These are phyloP conservation scores for Morpho helenor DNA, from an alignment of 2,888 invertebrate species.

Conservation along the genomic window DNA sequence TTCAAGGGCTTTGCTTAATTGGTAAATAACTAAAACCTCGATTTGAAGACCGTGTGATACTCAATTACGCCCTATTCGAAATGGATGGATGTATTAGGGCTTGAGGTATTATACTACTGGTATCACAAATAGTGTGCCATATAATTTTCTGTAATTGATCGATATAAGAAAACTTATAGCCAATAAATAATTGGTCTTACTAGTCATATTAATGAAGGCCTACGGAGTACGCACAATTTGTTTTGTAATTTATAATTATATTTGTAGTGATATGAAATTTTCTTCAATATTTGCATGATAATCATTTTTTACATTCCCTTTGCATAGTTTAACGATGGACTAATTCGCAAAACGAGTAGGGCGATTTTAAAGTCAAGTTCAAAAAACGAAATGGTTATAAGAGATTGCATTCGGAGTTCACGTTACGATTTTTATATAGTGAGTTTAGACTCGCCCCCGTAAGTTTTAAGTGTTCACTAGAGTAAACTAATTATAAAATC, in stretches of 20 bases:
- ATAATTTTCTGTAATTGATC: slow-evolving; percentile 6
- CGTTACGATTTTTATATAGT: slow-evolving; percentile 51
- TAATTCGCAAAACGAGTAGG: slow-evolving; percentile 36
- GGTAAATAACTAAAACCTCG: too few species aligned
- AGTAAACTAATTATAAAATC: slow-evolving; percentile 62
- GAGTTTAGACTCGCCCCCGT: slow-evolving; percentile 59
- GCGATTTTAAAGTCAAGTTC: slow-evolving; percentile 70
- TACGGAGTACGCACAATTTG: slow-evolving; percentile 65
- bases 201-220: slow-evolving; percentile 74
- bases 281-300: slow-evolving; percentile 21
- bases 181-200: slow-evolving; percentile 43
- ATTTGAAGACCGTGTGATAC: too few species aligned
- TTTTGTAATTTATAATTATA: slow-evolving; percentile 40
- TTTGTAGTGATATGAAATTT: slow-evolving; percentile 24
- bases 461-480: slow-evolving; percentile 76
- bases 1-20: too few species aligned
- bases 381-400: slow-evolving; percentile 57
- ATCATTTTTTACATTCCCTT: slow-evolving; percentile 66
- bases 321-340: slow-evolving; percentile 43
- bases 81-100: background rate
- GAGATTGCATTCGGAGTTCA: slow-evolving; percentile 51
- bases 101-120: slow-evolving; percentile 4
- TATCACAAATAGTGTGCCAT: slow-evolving; percentile 19
- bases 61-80: background rate
- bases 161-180: slow-evolving; percentile 20